phyloP scores from a whole-genome alignment of 2,797 vertebrate species.

The Macroramphosus scolopax region DNA sequence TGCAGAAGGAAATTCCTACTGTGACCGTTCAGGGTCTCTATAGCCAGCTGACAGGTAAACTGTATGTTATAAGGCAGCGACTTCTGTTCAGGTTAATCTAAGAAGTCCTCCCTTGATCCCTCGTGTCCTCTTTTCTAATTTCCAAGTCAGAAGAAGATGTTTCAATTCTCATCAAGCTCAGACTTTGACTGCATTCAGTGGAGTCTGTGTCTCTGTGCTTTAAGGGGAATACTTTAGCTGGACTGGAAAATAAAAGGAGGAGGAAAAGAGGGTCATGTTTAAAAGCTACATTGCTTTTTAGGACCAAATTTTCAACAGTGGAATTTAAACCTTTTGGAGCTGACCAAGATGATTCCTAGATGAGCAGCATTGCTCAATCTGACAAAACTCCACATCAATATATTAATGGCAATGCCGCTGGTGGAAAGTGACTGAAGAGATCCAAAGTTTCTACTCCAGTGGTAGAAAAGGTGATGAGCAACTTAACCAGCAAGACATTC shows the following conservation, averaged over 20 bases:
- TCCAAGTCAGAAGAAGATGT: slow-evolving; percentile 10
- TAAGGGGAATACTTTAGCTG: not conserved
- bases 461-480: not conserved
- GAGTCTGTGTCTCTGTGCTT: too few species aligned
- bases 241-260: too few species aligned
- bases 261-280: too few species aligned
- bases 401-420: not conserved
- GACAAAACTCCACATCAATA: not conserved
- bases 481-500: not conserved
- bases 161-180: slow-evolving; percentile 14
- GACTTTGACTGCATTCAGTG: slow-evolving; percentile 18
- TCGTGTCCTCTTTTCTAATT: slow-evolving; percentile 20
- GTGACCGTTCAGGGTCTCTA: too few species aligned
- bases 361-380: not conserved
- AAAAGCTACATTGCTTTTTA: not conserved
- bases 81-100: slow-evolving; percentile 42
- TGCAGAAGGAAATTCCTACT: too few species aligned
- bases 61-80: slow-evolving; percentile 33
- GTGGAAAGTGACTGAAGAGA: not conserved
- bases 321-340: not conserved
- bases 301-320: not conserved
- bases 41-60: slow-evolving; percentile 44
- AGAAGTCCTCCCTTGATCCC: slow-evolving; percentile 53
- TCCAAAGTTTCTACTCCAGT: not conserved
- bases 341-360: not conserved